Base-by-base conservation (phyloP, 2,113 vertebrate genomes). In the Salminus brasiliensis region DNA sequence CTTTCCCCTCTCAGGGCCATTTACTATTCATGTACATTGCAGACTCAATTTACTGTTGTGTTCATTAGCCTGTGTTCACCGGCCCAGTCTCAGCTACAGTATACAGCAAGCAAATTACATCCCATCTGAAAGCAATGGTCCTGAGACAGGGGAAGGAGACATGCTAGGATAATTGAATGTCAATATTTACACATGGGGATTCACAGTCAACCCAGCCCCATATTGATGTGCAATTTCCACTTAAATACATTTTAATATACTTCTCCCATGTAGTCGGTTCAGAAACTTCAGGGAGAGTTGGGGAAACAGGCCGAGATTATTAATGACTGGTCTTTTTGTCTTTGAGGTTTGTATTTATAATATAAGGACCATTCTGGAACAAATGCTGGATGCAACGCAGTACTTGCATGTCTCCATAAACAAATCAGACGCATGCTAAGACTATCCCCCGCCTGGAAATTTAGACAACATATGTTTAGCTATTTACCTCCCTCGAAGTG, bases 401-500 rank as follows among this genome's bases (percentile, higher is more conserved):
- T 30, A 15, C n/a, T 63, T 34, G 34, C 21, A 74, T 73, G 39
- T 34, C 15, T 3, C 47, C 29, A 25, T 43, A 71, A 41, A 63
- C n/a, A 63, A 73, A 69, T 47, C n/a, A n/a, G 3, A 36, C 23
- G 23, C 66, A 55, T n/a, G 12, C 45, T 74, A 25, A 27, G 59
- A 57, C 62, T 21, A 74, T 43, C 45, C 53, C 47, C 72, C 60
- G 29, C 72, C 73, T 76, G 69, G 66, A 63, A 83, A 76, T 36
- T 29, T 65, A 80, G 47, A 25, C 36, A 57, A 71, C 82, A 83
- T 80, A 80, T 83, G 75, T 80, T 80, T 53, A 55, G 77, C 65
- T 72, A 76, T 70, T 83, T 76, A 72, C 77, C 72, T 76, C 77
- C 66, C 63, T 62, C 47, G n/a, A 83, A 69, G 76, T 27, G 59